phyloP scores from a whole-genome alignment of 2,888 invertebrate genomes.

The Eremobia ochroleuca region DNA sequence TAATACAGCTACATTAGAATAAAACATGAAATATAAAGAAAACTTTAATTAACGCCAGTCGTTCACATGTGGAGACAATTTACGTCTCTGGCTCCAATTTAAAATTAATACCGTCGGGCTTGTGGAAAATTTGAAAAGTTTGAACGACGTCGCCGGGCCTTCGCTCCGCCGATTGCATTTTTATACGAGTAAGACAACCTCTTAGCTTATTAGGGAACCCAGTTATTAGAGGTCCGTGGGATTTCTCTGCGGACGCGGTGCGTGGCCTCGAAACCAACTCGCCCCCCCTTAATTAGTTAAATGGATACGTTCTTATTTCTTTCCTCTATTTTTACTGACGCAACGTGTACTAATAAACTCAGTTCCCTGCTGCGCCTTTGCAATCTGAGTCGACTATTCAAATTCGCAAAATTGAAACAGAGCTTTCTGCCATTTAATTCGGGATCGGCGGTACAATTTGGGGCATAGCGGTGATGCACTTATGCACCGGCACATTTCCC shows the following conservation, averaged over 20 bases:
- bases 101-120: constrained; percentile 87
- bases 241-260: constrained; percentile 83
- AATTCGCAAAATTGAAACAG: constrained; percentile 81
- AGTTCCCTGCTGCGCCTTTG: constrained; percentile 68
- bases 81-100: constrained; percentile 85
- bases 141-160: constrained; percentile 85
- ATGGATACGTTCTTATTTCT: constrained; percentile 82
- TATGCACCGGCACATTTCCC: constrained; percentile 88
- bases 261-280: constrained; percentile 80
- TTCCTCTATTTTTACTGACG: constrained; percentile 75
- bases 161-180: constrained; percentile 88
- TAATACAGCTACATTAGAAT: constrained; percentile 60
- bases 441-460: constrained; percentile 81
- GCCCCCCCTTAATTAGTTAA: constrained; percentile 88
- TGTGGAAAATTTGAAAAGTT: constrained; percentile 90
- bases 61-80: constrained; percentile 85
- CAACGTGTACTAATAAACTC: constrained; percentile 79
- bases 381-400: constrained; percentile 72
- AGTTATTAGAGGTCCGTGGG: constrained; percentile 86
- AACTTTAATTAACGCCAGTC: constrained; percentile 82
- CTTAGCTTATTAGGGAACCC: constrained; percentile 89
- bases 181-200: constrained; percentile 88
- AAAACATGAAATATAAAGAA: constrained; percentile 73
- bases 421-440: constrained; percentile 82
- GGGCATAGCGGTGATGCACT: constrained; percentile 85